phyloP scores from a whole-genome alignment of 2,888 invertebrate genomes.

The Blastobasis lacticolella region DNA sequence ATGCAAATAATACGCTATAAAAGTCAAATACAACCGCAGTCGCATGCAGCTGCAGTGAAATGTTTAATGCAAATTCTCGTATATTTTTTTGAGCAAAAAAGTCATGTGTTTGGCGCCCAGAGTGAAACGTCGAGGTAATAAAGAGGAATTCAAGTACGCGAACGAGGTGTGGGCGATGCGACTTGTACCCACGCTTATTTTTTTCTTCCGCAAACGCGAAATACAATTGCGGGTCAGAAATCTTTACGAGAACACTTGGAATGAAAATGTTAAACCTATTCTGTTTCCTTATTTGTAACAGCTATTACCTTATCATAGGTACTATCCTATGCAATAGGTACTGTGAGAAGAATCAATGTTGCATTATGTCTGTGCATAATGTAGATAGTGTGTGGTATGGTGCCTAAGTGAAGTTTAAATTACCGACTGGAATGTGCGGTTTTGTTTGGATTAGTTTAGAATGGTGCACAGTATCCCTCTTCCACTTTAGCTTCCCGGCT shows the following conservation, averaged over 20 bases:
- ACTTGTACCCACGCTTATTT: constrained; percentile 24
- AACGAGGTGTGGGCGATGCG: constrained; percentile 39
- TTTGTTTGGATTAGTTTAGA: constrained; percentile 18
- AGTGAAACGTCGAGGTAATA: constrained; percentile 31
- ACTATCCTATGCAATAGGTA: no score
- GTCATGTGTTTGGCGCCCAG: constrained; percentile 11
- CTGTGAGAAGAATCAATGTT: constrained; percentile 4
- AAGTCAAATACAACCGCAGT: constrained; percentile 26
- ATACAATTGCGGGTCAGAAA: constrained; percentile 44
- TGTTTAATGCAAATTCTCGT: constrained; percentile 22
- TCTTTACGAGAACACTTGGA: constrained; percentile 35
- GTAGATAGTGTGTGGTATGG: no score
- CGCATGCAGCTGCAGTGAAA: constrained; percentile 30
- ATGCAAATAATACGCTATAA: constrained; percentile 52
- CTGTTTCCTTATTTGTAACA: constrained; percentile 10
- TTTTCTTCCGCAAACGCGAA: constrained; percentile 34
- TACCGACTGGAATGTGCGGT: constrained; percentile 25
- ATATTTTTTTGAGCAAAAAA: constrained; percentile 14
- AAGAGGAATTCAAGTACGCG: constrained; percentile 35
- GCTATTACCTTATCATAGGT: no score
- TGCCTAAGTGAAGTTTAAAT: constrained; percentile 15
- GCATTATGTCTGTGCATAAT: constrained; percentile 24
- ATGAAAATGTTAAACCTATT: constrained; percentile 42
- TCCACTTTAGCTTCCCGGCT: constrained; percentile 21
- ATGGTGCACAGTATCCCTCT: constrained; percentile 19